These are phyloP conservation scores for Brotula barbata DNA, from an alignment of 2,797 vertebrate genomes.

Conservation along the genomic window DNA sequence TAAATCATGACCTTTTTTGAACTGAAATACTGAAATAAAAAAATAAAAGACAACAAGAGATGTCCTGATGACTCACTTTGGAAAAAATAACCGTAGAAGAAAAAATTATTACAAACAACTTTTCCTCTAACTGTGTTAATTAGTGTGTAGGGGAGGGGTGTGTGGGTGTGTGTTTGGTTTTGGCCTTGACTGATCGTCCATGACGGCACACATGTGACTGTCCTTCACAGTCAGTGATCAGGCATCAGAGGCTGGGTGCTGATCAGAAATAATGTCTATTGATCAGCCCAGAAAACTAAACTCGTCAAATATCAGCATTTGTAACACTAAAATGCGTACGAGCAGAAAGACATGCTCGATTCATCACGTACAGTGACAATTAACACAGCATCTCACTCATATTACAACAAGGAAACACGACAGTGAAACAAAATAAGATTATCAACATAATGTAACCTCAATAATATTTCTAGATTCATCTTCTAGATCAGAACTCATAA, in stretches of 20 bases:
- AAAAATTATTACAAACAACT: too few species aligned
- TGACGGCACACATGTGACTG: slow-evolving; percentile 56
- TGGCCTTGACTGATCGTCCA: slow-evolving; percentile 9
- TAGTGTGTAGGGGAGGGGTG: not conserved
- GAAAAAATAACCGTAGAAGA: too few species aligned
- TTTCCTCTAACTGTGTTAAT: not conserved
- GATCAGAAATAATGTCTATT: slow-evolving; percentile 69
- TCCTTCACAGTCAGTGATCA: slow-evolving; percentile 76
- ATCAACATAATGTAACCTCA: too few species aligned
- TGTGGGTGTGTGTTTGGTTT: slow-evolving; percentile 18
- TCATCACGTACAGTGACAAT: not conserved
- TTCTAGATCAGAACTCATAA: too few species aligned
- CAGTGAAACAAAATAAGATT: not conserved
- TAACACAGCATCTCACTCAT: too few species aligned
- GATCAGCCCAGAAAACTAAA: slow-evolving; percentile 66
- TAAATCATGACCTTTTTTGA: too few species aligned
- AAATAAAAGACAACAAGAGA: too few species aligned
- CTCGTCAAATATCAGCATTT: slow-evolving; percentile 24
- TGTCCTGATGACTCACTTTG: too few species aligned
- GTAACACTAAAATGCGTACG: slow-evolving; percentile 12
- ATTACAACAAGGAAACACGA: too few species aligned
- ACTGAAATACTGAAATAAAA: too few species aligned
- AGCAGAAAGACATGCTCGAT: not conserved
- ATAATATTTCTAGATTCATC: too few species aligned
- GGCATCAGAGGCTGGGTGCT: slow-evolving; percentile 52